These are phyloP conservation scores for Caenorhabditis japonica DNA, from an alignment of 2,888 invertebrate species.

Conservation along the genomic window DNA sequence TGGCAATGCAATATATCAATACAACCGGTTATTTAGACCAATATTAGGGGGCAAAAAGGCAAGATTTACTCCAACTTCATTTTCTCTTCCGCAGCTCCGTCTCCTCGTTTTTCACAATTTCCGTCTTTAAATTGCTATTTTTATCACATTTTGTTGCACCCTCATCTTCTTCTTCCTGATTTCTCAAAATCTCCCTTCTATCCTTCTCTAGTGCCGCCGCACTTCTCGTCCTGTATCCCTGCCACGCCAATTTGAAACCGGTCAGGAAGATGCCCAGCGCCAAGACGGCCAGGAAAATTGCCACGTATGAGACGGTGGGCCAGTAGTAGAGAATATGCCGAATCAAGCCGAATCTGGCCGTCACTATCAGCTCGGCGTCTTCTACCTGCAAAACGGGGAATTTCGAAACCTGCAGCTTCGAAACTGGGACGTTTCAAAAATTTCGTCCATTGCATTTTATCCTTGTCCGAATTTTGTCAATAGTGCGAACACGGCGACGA, in stretches of 20 bases:
- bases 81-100: too few relatives aligned
- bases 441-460: too few relatives aligned
- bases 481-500: too few relatives aligned
- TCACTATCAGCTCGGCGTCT: constrained; percentile 58
- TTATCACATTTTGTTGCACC: too few relatives aligned
- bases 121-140: too few relatives aligned
- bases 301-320: constrained; percentile 60
- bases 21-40: background rate
- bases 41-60: background rate
- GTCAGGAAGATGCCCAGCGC: constrained; percentile 20
- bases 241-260: constrained; percentile 18
- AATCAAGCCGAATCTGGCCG: constrained; percentile 69
- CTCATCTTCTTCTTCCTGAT: constrained; percentile 13
- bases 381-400: constrained; percentile 58
- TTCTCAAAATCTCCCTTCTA: constrained; percentile 8
- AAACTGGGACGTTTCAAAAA: too few relatives aligned
- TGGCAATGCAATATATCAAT: constrained; percentile 10
- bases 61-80: background rate
- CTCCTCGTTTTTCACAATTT: too few relatives aligned
- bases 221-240: constrained; percentile 7
- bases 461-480: too few relatives aligned
- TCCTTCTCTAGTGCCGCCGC: constrained; percentile 13
- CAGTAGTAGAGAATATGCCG: constrained; percentile 69
- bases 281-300: constrained; percentile 46
- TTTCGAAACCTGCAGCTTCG: too few relatives aligned